These are phyloP conservation scores for Indri indri DNA, from an alignment of 2,113 vertebrate genomes.

Conservation along the genomic window DNA sequence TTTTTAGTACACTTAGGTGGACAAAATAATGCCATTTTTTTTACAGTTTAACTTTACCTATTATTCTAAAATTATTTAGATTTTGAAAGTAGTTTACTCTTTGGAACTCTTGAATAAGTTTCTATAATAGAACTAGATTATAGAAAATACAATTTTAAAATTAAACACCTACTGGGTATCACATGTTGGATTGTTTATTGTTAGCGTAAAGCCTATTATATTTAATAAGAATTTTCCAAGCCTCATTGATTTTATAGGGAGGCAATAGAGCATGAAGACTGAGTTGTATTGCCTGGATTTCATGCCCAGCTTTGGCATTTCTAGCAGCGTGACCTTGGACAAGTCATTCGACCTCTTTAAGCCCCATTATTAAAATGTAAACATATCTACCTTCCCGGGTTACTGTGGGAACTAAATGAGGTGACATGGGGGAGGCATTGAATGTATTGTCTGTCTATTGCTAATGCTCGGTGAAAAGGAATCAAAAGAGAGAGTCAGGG, in stretches of 20 bases:
- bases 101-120: slow-evolving; percentile 16
- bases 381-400: not conserved
- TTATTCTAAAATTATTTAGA: slow-evolving; percentile 29
- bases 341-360: not conserved
- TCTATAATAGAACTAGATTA: not conserved
- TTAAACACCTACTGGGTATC: not conserved
- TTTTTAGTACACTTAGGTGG: slow-evolving; percentile 7
- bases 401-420: not conserved
- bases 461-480: not conserved
- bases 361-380: not conserved
- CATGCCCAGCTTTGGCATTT: not conserved
- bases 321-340: not conserved
- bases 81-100: slow-evolving; percentile 31
- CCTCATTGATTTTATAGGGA: not conserved
- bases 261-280: not conserved
- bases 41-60: not conserved
- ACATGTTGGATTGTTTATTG: not conserved
- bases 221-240: slow-evolving; percentile 10
- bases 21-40: not conserved
- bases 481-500: not conserved
- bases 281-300: not conserved
- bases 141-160: slow-evolving; percentile 34
- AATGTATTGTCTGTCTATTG: not conserved
- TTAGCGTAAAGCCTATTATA: not conserved
- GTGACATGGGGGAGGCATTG: not conserved